Conservation (phyloP, 2,888 invertebrate species). For the Ptilodon capucinus region DNA sequence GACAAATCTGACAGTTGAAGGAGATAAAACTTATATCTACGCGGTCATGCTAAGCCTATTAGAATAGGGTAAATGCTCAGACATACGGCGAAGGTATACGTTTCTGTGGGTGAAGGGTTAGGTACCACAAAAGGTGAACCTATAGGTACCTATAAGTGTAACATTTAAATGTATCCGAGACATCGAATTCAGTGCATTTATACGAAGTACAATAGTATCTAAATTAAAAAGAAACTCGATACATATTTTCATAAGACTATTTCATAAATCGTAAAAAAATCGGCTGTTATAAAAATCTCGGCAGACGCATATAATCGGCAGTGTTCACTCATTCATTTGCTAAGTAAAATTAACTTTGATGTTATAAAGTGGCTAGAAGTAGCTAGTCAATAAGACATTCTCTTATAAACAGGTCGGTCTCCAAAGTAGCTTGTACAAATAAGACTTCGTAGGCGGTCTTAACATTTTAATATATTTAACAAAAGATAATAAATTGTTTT, state of each 20-base stretch:
- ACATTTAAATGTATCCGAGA: conserved; percentile 32
- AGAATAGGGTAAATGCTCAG: too few relatives aligned
- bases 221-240: conserved; percentile 40
- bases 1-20: too few relatives aligned
- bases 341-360: conserved; percentile 20
- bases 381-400: conserved; percentile 3
- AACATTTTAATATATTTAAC: background rate
- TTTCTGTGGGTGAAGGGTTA: too few relatives aligned
- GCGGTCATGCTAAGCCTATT: too few relatives aligned
- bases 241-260: conserved; percentile 45
- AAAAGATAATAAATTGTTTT: too few relatives aligned
- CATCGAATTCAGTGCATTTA: conserved; percentile 7
- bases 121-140: too few relatives aligned
- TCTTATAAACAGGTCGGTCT: conserved; percentile 14
- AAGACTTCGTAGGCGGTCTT: background rate
- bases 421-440: background rate
- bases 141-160: too few relatives aligned
- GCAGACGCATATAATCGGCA: conserved; percentile 23
- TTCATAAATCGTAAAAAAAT: conserved; percentile 22
- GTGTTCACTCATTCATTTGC: conserved; percentile 27
- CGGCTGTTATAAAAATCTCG: conserved; percentile 16
- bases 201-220: conserved; percentile 19
- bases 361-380: conserved; percentile 17
- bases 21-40: too few relatives aligned
- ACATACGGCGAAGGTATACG: too few relatives aligned